Percentiles rank a stretch among this genome's conserved stretches.
Evolutionary conservation across 2,888 invertebrate genomes (phyloP).

Genomic region (Clanis bilineata): DNA sequence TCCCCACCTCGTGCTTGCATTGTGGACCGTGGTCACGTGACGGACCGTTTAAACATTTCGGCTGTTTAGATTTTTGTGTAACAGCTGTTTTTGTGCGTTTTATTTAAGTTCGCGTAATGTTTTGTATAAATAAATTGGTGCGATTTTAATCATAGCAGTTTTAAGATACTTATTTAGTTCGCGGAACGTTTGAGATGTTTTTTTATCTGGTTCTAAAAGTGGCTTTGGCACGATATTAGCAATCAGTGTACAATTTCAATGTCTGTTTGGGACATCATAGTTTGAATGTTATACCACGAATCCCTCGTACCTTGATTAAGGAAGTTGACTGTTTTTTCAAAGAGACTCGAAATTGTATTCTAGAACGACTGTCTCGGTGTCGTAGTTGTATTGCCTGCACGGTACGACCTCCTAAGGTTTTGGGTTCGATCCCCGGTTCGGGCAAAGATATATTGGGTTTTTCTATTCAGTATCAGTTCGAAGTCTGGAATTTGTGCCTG

Average conservation of each 20-base stretch:
- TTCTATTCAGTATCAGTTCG: too few species aligned
- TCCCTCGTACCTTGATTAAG: too few species aligned
- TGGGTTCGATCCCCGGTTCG: too few species aligned
- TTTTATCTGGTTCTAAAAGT: background rate
- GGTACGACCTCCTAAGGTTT: too few species aligned
- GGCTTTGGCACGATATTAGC: background rate
- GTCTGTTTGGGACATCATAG: too few species aligned
- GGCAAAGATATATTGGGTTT: too few species aligned
- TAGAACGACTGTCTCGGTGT: too few species aligned
- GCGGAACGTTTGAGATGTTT: background rate
- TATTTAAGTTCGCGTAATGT: background rate
- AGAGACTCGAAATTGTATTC: too few species aligned
- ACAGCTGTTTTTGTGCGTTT: slow-evolving; percentile 20
- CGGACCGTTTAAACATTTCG: slow-evolving; percentile 29
- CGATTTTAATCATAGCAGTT: background rate
- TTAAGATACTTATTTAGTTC: background rate
- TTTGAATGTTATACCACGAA: too few species aligned
- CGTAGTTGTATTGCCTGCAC: too few species aligned
- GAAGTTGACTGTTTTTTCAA: too few species aligned
- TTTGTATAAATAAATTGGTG: background rate
- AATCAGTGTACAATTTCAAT: background rate
- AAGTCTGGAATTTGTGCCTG: too few species aligned
- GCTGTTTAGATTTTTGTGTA: slow-evolving; percentile 29
- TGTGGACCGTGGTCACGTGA: slow-evolving; percentile 71
- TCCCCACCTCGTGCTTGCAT: slow-evolving; percentile 66